Conservation (phyloP, 2,113 vertebrate genomes). For the Crotalus viridis region DNA sequence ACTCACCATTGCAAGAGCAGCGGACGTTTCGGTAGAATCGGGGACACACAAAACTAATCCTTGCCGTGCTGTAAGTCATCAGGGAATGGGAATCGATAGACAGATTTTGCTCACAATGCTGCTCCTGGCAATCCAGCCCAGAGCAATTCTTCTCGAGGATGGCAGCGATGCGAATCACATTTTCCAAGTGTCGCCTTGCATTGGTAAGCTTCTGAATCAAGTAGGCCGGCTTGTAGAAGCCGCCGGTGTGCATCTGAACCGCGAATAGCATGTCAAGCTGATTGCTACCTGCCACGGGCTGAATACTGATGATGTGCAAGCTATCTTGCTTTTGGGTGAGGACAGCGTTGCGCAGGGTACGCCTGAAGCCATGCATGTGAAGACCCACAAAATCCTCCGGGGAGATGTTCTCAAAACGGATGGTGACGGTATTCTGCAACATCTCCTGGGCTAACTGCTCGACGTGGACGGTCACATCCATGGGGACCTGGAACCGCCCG, state of each 20-base stretch:
- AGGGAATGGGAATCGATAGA: conserved; percentile 89
- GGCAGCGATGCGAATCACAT: conserved; percentile 86
- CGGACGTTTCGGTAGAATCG: conserved; percentile 88
- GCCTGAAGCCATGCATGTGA: conserved; percentile 83
- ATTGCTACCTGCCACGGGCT: conserved; percentile 83
- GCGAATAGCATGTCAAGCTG: conserved; percentile 95
- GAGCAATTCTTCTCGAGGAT: conserved; percentile 97
- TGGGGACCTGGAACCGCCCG: conserved; percentile 89
- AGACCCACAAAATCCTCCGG: conserved; percentile 90
- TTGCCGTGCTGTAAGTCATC: conserved; percentile 90
- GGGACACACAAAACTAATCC: conserved; percentile 92
- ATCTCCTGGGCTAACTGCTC: conserved; percentile 85
- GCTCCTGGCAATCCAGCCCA: conserved; percentile 89
- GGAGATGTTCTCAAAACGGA: conserved; percentile 89
- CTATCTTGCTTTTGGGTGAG: conserved; percentile 83
- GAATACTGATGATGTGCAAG: conserved; percentile 90
- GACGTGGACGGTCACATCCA: conserved; percentile 86
- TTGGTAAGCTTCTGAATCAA: conserved; percentile 93
- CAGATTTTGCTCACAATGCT: conserved; percentile 89
- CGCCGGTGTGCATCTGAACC: conserved; percentile 78
- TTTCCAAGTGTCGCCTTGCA: conserved; percentile 86
- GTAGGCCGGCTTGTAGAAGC: conserved; percentile 91
- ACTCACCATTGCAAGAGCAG: conserved; percentile 91
- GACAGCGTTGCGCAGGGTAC: conserved; percentile 78
- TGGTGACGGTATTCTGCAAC: conserved; percentile 89